Conservation (phyloP, 2,113 vertebrate species). For the Corydoras sp. region DNA sequence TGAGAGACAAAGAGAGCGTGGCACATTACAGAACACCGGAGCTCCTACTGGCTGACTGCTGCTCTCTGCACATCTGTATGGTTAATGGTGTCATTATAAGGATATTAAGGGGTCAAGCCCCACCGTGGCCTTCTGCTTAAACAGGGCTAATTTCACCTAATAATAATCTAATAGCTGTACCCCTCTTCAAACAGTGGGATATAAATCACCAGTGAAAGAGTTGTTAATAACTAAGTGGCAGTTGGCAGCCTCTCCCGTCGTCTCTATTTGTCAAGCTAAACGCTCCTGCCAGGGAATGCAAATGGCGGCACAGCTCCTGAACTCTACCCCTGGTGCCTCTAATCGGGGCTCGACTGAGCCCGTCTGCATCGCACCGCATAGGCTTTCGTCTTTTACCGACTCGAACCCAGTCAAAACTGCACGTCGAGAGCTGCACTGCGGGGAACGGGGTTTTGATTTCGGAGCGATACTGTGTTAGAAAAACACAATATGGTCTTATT, state of each 20-base stretch:
- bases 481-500: constrained; percentile 5
- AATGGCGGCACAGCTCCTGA: constrained; percentile 60
- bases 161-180: constrained; percentile 92
- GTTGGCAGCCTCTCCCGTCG: constrained; percentile 80
- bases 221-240: constrained; percentile 98
- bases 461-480: neutral
- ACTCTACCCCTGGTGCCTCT: constrained; percentile 42
- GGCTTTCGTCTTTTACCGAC: neutral
- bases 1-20: constrained; percentile 18
- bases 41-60: constrained; percentile 52
- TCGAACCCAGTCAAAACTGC: neutral
- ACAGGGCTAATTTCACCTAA: constrained; percentile 90
- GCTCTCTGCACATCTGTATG: constrained; percentile 79
- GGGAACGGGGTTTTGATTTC: neutral
- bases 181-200: constrained; percentile 79
- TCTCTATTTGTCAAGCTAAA: constrained; percentile 97
- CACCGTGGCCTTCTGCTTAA: constrained; percentile 89
- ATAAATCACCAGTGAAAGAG: constrained; percentile 96
- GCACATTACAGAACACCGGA: constrained; percentile 17
- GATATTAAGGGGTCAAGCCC: constrained; percentile 96
- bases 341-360: constrained; percentile 48
- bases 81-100: constrained; percentile 99
- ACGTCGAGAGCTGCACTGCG: neutral
- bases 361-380: constrained; percentile 27
- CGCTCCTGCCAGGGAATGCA: constrained; percentile 82